Evolutionary conservation across 2,113 vertebrate genomes (phyloP), one percentile per base, ranked within the genome.

Genomic region (Myotis brandtii): DNA sequence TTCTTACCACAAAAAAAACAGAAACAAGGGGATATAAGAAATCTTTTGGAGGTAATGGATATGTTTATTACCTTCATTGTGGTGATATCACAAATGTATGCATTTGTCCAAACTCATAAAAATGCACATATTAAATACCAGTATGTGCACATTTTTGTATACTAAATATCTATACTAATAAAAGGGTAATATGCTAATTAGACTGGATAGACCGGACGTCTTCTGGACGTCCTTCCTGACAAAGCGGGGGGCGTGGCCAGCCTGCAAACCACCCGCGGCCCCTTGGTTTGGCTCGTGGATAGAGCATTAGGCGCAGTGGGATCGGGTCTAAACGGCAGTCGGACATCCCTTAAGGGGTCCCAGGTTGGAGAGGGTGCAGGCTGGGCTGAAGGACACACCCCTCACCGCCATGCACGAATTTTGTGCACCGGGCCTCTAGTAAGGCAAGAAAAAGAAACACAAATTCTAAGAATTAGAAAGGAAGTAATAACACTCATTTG

Each of bases 401-500:
- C 46, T 46, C 9, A 40, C 46, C 46, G 9, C 46, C 9, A 10
- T 46, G 46, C 46, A 46, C 46, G 9, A 46, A 46, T 46, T 46
- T 46, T 46, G 46, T 46, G 46, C 46, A 46, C 46, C 9, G 4
- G 46, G 46, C 46, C 46, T 46, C 46, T 46, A 46, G 8, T 86
- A 32, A 93, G 37, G 32, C 56, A 89, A 79, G 67, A 86, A 89
- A 89, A 83, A 85, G 50, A 95, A 80, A 72, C 27, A 54, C 79
- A 59, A 91, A 34, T 18, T 72, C 59, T 75, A 80, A 72, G 56
- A 27, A 75, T 73, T 30, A 88, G 48, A 34, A 93, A 90, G 34
- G 34, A 93, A 90, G 37, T 76, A 75, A 70, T 77, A 86, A 86
- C n/a, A 93, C 69, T 93, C 34, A 87, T 77, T 48, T 73, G 54